Evolutionary conservation across 2,797 vertebrate genomes (phyloP), one percentile per base, ranked within the genome.

Genomic region (Atherinosoma microstoma): DNA sequence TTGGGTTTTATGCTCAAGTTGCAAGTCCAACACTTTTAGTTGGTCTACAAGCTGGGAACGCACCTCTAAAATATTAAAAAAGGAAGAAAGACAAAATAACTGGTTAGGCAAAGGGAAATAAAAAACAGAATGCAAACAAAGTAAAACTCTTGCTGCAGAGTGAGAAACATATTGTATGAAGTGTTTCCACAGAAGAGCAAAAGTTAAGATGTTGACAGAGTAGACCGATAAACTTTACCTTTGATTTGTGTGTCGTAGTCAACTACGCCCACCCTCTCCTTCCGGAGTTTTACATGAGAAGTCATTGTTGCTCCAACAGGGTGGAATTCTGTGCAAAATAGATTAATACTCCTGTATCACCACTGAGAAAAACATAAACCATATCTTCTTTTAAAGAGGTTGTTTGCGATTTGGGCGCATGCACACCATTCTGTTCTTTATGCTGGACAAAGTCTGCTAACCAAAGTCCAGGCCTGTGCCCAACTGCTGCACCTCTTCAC

Each of bases 231-330:
- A 53, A 6, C 34, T 76, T 90, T 89, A 97, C 96, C 96, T 96
- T 97, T 97, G 58, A 97, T 93, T 84, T 96, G 96, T 4, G 89
- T 89, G 82, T 97, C 96, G 58, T 96, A 96, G 78, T 97, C 96
- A 32, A 94, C 82, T 61, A 84, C 62, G 15, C 83, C 89, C 10
- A 86, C 88, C 70, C 77, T 91, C 59, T 96, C 96, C 75, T 91
- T 95, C 66, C 94, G 83, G 67, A 95, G 91, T 84, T 94, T 96
- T 36, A 93, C 94, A 15, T 96, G 94, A 3, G 95, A 93, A 34
- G 94, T 89, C 96, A 97, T 97, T 67, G 84, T 90, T 75, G 77
- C 62, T 79, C 83, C 82, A 62, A 82, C 86, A 42, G 87, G 80
- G 36, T 91, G 80, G 62, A 91, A 89, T 83, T 92, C 93, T 94